Evolutionary conservation across 2,888 invertebrate genomes (phyloP).

Genomic region (Polydrusus cervinus): DNA sequence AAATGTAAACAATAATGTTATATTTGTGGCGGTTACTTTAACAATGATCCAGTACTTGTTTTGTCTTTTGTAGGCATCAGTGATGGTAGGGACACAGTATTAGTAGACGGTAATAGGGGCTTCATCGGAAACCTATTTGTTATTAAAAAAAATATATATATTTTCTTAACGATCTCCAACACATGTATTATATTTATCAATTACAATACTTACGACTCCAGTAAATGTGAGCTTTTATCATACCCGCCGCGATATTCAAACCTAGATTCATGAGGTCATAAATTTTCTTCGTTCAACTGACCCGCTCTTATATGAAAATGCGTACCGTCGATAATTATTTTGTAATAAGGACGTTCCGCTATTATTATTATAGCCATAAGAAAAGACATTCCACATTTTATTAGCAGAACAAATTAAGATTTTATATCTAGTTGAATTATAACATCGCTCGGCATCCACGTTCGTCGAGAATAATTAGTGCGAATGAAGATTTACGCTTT

Average conservation of each 20-base stretch:
- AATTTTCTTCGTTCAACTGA: neutral
- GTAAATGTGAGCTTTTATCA: too few relatives aligned
- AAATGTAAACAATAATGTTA: too few relatives aligned
- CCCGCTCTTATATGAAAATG: neutral
- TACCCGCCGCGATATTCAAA: neutral
- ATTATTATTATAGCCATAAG: neutral
- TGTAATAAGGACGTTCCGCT: conserved; percentile 2
- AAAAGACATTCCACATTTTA: conserved; percentile 14
- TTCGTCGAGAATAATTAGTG: conserved; percentile 35
- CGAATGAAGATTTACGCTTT: neutral
- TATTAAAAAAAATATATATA: too few relatives aligned
- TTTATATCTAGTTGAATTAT: conserved; percentile 48
- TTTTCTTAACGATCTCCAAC: too few relatives aligned
- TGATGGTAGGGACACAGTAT: too few relatives aligned
- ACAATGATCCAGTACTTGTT: too few relatives aligned
- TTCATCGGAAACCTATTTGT: too few relatives aligned
- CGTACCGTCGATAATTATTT: neutral
- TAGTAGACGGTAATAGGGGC: too few relatives aligned
- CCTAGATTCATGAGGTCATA: neutral
- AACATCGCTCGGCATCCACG: conserved; percentile 10
- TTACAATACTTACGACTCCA: too few relatives aligned
- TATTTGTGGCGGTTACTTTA: too few relatives aligned
- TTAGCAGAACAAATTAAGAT: conserved; percentile 43
- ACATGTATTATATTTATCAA: too few relatives aligned
- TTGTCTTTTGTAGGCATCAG: too few relatives aligned